Evolutionary conservation across 2,797 vertebrate species (phyloP), one percentile per base, ranked within the genome.

Genomic region (Alauda arvensis): DNA sequence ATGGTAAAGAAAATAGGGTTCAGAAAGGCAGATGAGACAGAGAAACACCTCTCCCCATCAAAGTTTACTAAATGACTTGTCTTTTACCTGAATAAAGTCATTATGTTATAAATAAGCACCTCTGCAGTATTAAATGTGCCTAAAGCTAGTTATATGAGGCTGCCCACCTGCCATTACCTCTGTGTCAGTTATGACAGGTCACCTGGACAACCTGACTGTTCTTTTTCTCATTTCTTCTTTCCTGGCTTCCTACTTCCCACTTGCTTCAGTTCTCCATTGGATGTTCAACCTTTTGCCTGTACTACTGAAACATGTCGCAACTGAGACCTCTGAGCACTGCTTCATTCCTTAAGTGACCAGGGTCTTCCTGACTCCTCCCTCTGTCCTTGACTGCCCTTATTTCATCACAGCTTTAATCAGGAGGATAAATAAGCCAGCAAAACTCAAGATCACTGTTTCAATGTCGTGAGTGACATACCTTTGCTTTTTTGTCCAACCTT

Each of bases 301-400:
- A 12, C 3, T 53, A 72, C 67, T 56, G 33, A 62, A 66, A 19
- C 28, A 8, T 1, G 10, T 15, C 20, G 37, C 20, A 25, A 4
- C 10, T 11, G 14, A 19, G 8, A n/a, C 28, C 11, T 16, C 71
- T 0, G 0, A 51, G 9, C 43, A 14, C 13, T 1, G 0, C 14
- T 60, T 68, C 18, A 18, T 40, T 68, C 31, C 17, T 51, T 29
- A 18, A 61, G 40, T 33, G 25, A 31, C n/a, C 85, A 46, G 0
- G 5, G 5, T 40, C 34, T 33, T 77, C 25, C 55, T 48, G 20
- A 14, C 26, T 60, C n/a, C 6, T 67, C 18, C 21, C 7, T 65
- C n/a, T 52, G 9, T 45, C 25, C 37, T n/a, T 39, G 45, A 18
- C 26, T 2, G 3, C 33, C 60, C 28, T 60, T 34, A 20, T 21